Base-by-base conservation (phyloP, 2,113 vertebrate species). In the Dasypus novemcinctus region DNA sequence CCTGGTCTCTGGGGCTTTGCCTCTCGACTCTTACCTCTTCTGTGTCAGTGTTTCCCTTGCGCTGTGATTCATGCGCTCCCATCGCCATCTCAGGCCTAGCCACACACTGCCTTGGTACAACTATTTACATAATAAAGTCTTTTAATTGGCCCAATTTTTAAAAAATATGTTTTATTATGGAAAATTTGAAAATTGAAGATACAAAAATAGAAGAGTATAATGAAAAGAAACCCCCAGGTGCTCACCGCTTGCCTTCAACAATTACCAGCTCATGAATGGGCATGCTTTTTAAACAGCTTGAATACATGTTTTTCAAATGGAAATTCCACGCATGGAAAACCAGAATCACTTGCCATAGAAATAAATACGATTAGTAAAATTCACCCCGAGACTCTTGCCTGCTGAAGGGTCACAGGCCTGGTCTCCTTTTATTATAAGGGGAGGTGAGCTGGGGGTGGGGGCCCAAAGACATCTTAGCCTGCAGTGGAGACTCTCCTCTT, bases 271-370 rank as follows among this genome's bases (percentile, higher is more conserved):
- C 59, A n/a, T 25, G 71, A 93, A 41, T 38, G 33, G 33, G 86
- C 76, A 71, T 7, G 27, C 46, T 91, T 94, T 95, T 66, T 93
- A 25, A 72, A 41, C 84, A 72, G 94, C 71, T 95, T 69, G 78
- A 92, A 92, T 78, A 93, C 76, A 97, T 72, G 59, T 71, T 72
- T 95, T 97, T 96, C 90, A 54, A 97, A 86, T 96, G 97, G 97
- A 97, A 97, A 97, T 93, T 96, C 96, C 86, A 87, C 54, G 79
- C 97, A 94, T 97, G 97, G 97, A 97, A 97, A 97, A 93, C 91
- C 88, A 97, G 96, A 97, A 90, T 97, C 94, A 95, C 79, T 96
- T 93, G 82, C 96, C 78, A 52, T 93, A 95, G 96, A 97, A 96
- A 96, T 94, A 96, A 97, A 96, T 81, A 88, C 68, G 82, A 21